These are phyloP conservation scores for Gymnobelideus leadbeateri DNA, from an alignment of 2,113 vertebrate genomes.

Conservation along the genomic window DNA sequence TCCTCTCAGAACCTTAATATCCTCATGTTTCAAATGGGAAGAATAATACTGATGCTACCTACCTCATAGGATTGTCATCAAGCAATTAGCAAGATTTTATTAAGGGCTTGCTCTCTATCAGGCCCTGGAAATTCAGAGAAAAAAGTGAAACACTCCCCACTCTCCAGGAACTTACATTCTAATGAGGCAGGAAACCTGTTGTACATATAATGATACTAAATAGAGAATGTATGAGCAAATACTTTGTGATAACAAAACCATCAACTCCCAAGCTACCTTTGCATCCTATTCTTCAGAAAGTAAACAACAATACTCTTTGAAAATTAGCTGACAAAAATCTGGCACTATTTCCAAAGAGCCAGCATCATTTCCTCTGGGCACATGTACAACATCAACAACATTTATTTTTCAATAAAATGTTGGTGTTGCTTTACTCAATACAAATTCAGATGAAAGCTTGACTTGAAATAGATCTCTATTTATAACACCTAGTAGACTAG, in stretches of 20 bases:
- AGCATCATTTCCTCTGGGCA: not conserved
- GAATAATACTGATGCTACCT: not conserved
- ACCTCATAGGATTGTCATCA: not conserved
- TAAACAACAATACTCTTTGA: conserved; percentile 56
- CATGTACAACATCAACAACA: conserved; percentile 13
- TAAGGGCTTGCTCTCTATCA: not conserved
- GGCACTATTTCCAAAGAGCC: conserved; percentile 41
- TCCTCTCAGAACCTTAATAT: not conserved
- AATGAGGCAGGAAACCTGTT: not conserved
- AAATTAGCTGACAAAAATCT: conserved; percentile 29
- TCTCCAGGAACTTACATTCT: not conserved
- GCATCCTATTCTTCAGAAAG: conserved; percentile 46
- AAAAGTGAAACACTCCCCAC: not conserved
- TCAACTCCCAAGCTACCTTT: not conserved
- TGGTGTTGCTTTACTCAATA: not conserved
- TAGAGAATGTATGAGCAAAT: not conserved
- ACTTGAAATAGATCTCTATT: not conserved
- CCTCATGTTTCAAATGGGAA: not conserved
- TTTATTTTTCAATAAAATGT: conserved; percentile 10
- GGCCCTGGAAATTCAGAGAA: not conserved
- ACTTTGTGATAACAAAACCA: not conserved
- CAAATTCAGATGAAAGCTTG: conserved; percentile 24
- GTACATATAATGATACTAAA: not conserved
- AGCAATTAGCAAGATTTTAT: not conserved
- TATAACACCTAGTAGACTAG: not conserved